phyloP scores from a whole-genome alignment of 64 coral and sea anemone genomes.

The Porites lutea region DNA sequence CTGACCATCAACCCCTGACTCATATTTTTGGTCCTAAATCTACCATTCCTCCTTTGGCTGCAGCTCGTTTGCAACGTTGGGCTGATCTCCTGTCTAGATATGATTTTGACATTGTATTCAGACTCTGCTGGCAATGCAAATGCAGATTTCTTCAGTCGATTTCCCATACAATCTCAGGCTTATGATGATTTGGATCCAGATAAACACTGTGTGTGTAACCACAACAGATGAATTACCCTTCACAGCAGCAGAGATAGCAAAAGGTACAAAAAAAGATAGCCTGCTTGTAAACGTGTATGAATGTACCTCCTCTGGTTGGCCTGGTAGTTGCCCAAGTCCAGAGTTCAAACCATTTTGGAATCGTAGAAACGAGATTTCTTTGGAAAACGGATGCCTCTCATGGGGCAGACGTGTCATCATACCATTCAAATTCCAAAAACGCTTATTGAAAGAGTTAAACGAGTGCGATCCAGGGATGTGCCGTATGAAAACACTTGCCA shows the following conservation, averaged over 20 bases:
- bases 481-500: slow-evolving; percentile 40
- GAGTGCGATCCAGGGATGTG: slow-evolving; percentile 39
- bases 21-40: neutral
- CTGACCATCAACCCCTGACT: neutral
- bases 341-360: slow-evolving; percentile 31
- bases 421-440: neutral
- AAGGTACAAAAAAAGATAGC: no score
- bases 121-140: neutral
- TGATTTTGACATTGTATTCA: slow-evolving; percentile 7
- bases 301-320: no score
- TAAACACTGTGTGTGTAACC: neutral
- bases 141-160: neutral
- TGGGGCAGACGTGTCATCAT: slow-evolving; percentile 33
- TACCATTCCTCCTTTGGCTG: neutral
- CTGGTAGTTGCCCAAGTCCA: neutral
- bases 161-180: neutral
- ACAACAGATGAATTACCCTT: no score
- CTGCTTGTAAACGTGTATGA: no score
- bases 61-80: neutral
- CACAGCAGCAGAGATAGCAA: no score
- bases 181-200: neutral
- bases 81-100: slow-evolving; percentile 1
- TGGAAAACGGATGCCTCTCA: slow-evolving; percentile 62
- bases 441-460: slow-evolving; percentile 39
- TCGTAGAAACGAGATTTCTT: slow-evolving; percentile 7